phyloP scores from a whole-genome alignment of 2,888 invertebrate genomes.

The Gymnocheta viridis region DNA sequence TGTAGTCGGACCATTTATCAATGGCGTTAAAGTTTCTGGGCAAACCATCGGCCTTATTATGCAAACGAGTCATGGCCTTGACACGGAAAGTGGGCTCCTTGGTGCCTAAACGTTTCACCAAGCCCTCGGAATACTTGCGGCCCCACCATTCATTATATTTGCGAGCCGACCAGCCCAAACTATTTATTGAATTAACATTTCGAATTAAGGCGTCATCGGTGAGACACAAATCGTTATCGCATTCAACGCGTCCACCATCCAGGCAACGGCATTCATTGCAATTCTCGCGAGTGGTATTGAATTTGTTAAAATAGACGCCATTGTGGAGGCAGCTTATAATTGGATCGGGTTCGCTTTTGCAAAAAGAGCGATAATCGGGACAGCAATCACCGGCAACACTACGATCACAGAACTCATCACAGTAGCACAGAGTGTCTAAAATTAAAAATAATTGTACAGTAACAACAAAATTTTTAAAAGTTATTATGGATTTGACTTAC shows the following conservation, averaged over 20 bases:
- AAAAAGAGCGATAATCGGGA: constrained; percentile 92
- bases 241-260: constrained; percentile 81
- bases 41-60: constrained; percentile 81
- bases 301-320: constrained; percentile 83
- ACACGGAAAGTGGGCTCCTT: constrained; percentile 80
- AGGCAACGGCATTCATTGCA: constrained; percentile 89
- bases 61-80: constrained; percentile 80
- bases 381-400: constrained; percentile 91
- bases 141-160: constrained; percentile 94
- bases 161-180: constrained; percentile 88
- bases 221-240: constrained; percentile 89
- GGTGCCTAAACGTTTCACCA: constrained; percentile 88
- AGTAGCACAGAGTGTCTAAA: constrained; percentile 93
- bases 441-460: background rate
- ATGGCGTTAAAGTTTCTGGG: constrained; percentile 90
- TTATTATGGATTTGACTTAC: constrained; percentile 80
- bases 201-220: constrained; percentile 87
- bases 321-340: constrained; percentile 82
- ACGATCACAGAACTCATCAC: constrained; percentile 95
- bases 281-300: constrained; percentile 84
- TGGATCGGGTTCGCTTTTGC: constrained; percentile 83
- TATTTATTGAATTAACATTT: constrained; percentile 85
- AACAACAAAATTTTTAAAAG: background rate
- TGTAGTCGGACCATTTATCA: constrained; percentile 87
- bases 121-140: constrained; percentile 90